Percentiles rank a stretch among this genome's conserved stretches.
These are phyloP conservation scores for Hanleya hanleyi DNA, from an alignment of 2,888 invertebrate species.

Conservation along the genomic window DNA sequence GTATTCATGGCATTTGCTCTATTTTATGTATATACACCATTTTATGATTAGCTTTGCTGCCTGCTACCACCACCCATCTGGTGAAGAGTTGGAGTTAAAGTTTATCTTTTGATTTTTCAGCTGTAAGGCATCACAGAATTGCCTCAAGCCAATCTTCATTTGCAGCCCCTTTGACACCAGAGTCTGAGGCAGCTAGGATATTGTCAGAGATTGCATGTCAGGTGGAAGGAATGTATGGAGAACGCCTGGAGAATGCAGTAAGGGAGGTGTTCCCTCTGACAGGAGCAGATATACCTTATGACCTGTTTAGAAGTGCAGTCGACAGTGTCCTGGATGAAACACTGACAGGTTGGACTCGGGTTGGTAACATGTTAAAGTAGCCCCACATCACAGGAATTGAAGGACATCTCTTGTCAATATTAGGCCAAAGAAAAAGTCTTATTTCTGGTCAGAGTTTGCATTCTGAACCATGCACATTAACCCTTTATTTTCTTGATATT, in stretches of 20 bases:
- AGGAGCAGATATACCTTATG: constrained; percentile 37
- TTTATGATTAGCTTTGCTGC: too few relatives aligned
- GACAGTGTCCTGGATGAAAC: constrained; percentile 37
- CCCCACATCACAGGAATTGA: too few relatives aligned
- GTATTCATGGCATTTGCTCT: too few relatives aligned
- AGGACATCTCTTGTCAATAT: too few relatives aligned
- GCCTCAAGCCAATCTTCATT: constrained; percentile 15
- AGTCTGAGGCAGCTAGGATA: constrained; percentile 51
- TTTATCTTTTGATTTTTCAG: constrained; percentile 25
- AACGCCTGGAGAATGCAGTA: constrained; percentile 38
- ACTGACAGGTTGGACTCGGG: constrained; percentile 52
- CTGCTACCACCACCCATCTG: too few relatives aligned
- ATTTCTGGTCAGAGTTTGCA: too few relatives aligned
- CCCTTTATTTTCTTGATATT: too few relatives aligned
- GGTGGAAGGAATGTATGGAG: constrained; percentile 45
- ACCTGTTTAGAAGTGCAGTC: constrained; percentile 46
- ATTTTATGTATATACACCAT: too few relatives aligned
- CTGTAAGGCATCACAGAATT: constrained; percentile 17
- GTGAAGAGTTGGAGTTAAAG: too few relatives aligned
- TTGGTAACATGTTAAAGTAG: too few relatives aligned
- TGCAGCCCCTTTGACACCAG: constrained; percentile 38
- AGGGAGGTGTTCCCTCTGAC: constrained; percentile 22
- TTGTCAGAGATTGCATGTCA: constrained; percentile 55
- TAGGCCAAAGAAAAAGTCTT: too few relatives aligned
- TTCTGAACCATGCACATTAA: too few relatives aligned